Evolutionary conservation across 2,888 invertebrate species (phyloP).

Genomic region (Brachycybe producta): DNA sequence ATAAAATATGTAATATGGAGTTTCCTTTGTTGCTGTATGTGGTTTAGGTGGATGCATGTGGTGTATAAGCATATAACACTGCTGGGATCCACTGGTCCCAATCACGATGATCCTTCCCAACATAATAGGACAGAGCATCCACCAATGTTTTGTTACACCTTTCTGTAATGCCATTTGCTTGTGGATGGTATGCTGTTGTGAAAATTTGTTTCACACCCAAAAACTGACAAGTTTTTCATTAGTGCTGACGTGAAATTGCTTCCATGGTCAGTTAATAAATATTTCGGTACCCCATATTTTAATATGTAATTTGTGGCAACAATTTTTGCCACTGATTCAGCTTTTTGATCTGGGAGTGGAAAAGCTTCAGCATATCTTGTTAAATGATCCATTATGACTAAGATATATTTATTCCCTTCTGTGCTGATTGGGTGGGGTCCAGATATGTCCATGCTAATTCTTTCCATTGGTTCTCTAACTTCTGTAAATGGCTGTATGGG

Average conservation of each 20-base stretch:
- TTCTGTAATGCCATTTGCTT: conserved; percentile 25
- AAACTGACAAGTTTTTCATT: conserved; percentile 18
- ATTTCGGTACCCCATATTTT: conserved; percentile 22
- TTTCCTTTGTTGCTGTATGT: conserved; percentile 21
- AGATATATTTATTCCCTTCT: conserved; percentile 21
- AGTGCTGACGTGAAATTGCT: conserved; percentile 20
- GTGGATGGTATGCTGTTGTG: conserved; percentile 20
- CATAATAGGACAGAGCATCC: conserved; percentile 22
- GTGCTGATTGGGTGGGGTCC: conserved; percentile 22
- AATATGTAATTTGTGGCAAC: conserved; percentile 22
- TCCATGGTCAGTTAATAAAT: conserved; percentile 25
- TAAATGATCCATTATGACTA: conserved; percentile 21
- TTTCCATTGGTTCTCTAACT: conserved; percentile 23
- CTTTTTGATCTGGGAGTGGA: too few species aligned
- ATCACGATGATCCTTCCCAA: conserved; percentile 21
- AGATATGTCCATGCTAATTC: conserved; percentile 21
- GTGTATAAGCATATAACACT: conserved; percentile 23
- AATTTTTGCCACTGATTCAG: conserved; percentile 26
- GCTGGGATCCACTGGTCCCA: conserved; percentile 25
- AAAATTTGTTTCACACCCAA: conserved; percentile 18
- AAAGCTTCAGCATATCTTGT: conserved; percentile 24
- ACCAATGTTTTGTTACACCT: conserved; percentile 24
- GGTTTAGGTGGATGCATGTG: too few species aligned
- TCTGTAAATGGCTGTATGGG: conserved; percentile 17
- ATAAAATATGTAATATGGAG: conserved; percentile 21